Evolutionary conservation across 1,140 invertebrate genomes (phyloP), one percentile per base, ranked within the genome.

Genomic region (Bombus ignitus): DNA sequence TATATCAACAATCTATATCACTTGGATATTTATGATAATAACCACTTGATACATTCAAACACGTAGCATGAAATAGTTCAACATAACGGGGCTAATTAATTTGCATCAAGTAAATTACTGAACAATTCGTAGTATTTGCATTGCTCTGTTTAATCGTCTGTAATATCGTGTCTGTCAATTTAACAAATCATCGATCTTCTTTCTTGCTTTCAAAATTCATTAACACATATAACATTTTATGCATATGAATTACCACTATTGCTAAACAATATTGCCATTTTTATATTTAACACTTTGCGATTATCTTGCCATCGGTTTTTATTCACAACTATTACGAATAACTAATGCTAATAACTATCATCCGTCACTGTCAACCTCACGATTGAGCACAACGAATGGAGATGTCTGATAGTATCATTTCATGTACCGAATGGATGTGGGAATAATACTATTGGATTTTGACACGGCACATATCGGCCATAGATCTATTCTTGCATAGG

Each of bases 341-440:
- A 72, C 57, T 77, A 77, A 73, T 73, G 28, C 37, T 78, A 66
- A 76, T 39, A 59, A 42, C 37, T 42, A 15, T n/a, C 68, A 89
- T 83, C 79, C 18, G 87, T 89, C 80, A 86, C n/a, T 81, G 87
- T 89, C 87, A 83, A 77, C 74, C 59, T 32, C 12, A 28, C 35
- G 25, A 37, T 37, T 39, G 53, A n/a, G 10, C 59, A 53, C 73
- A 89, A 87, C 73, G 66, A 89, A 83, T 83, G 71, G 73, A 80
- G 70, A 76, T 80, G 76, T 78, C 78, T 59, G 83, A 86, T 44
- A 74, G 37, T 66, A 84, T 62, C 74, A 35, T 42, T 37, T 62
- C 57, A 25, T 76, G 32, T 53, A 62, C 35, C 39, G 68, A 37
- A 83, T 37, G n/a, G 42, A 66, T 72, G 81, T 12, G 65, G 65